Evolutionary conservation across 2,888 invertebrate species (phyloP), one percentile per base, ranked within the genome.

Genomic region (Bembecia ichneumoniformis): DNA sequence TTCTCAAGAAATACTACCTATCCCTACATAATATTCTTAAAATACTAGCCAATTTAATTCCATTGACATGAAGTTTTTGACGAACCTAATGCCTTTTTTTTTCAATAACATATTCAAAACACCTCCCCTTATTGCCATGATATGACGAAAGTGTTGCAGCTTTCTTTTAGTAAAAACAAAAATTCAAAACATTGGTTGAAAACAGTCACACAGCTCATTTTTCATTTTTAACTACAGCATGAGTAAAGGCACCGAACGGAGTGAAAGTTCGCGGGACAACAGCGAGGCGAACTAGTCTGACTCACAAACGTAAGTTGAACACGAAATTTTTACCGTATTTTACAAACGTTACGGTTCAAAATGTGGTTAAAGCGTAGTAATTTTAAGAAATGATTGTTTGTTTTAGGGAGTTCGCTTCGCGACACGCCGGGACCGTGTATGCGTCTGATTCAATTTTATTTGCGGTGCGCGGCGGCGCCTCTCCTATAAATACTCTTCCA

Each of bases 401-500:
- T 40, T 40, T 40, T 40, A 40, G 10, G 11, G 11, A 11, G 46
- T 14, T 10, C 17, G 34, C 34, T 17, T 46, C 52, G 55, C 55
- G 57, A 53, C 52, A 56, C 54, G 54, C 49, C 49, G 50, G 55
- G 51, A 50, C 48, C 60, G 28, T 13, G 10, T n/a, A 59, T 68
- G 65, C 72, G 73, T 71, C 77, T 68, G 73, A 67, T 68, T 68
- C 65, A 61, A 67, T 73, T 74, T 74, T 77, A 77, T 79, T 77
- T 74, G 73, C 64, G 69, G 71, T 72, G 69, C 68, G 78, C 77
- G 74, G 73, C 64, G 69, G 71, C 73, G 69, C 68, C 72, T 61
- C 59, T 52, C 63, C 80, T 82, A 82, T 80, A 77, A 80, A 82
- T 78, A 76, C 64, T 59, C 59, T 63, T 20, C 66, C 61, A 64